A percentile compares a stretch with the other conserved stretches of the same genome.
Conservation (phyloP, 2,113 vertebrate species). For the Mus spicilegus region DNA sequence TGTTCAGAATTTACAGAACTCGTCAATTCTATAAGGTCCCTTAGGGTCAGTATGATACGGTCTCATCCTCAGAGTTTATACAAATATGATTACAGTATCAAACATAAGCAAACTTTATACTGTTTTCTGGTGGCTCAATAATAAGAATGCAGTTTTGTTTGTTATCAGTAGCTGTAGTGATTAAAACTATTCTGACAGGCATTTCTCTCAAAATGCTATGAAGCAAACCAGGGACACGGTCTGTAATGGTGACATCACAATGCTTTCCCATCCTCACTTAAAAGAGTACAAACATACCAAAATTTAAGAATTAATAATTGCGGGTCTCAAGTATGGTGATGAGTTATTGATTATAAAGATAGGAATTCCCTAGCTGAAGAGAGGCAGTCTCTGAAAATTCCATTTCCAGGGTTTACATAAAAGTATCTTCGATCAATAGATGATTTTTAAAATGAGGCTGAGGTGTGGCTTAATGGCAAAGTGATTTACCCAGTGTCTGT, state of each 20-base stretch:
- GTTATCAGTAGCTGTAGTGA: not conserved
- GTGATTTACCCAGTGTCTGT: not conserved
- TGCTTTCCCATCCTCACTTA: not conserved
- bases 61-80: no score
- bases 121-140: not conserved
- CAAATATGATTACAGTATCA: not conserved
- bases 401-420: not conserved
- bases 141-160: not conserved
- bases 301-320: not conserved
- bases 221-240: not conserved
- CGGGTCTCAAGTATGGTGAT: not conserved
- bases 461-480: not conserved
- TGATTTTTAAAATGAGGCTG: not conserved
- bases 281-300: not conserved
- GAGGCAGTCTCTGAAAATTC: not conserved
- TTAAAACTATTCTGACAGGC: not conserved
- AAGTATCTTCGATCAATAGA: not conserved
- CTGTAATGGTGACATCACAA: accelerated
- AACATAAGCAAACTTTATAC: not conserved
- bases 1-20: not conserved
- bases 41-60: not conserved
- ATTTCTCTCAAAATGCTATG: not conserved
- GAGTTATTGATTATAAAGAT: not conserved
- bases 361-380: no score
- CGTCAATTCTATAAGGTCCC: not conserved